Percentiles rank a stretch among this genome's conserved stretches.
These are phyloP conservation scores for Brachionus angularis DNA, from an alignment of 1,140 invertebrate genomes.

Conservation along the genomic window DNA sequence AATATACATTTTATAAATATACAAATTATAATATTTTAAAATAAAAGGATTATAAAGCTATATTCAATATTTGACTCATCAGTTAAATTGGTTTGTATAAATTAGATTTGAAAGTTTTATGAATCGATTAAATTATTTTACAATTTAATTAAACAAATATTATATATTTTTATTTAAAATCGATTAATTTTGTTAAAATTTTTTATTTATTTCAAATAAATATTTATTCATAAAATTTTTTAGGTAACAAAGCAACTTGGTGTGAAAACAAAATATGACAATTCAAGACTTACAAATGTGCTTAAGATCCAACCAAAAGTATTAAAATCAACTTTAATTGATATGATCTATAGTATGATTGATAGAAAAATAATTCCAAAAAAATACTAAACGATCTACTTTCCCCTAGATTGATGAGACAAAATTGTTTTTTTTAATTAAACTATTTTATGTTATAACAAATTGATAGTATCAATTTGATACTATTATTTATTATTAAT, in stretches of 20 bases:
- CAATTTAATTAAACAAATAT: neutral
- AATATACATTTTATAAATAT: neutral
- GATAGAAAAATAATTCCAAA: constrained; percentile 47
- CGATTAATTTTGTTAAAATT: neutral
- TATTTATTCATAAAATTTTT: neutral
- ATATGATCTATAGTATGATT: constrained; percentile 60
- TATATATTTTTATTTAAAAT: neutral
- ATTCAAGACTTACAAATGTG: constrained; percentile 58
- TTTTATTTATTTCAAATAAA: neutral
- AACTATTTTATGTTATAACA: too few species aligned
- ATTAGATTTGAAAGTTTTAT: too few species aligned
- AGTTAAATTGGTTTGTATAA: too few species aligned
- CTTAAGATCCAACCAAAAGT: constrained; percentile 55
- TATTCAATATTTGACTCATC: too few species aligned
- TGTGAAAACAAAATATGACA: constrained; percentile 60
- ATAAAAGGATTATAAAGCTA: too few species aligned
- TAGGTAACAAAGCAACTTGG: constrained; percentile 48
- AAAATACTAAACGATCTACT: constrained; percentile 14
- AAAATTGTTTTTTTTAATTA: too few species aligned
- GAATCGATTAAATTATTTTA: too few species aligned
- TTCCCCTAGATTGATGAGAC: too few species aligned
- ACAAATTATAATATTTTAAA: too few species aligned
- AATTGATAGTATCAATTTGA: too few species aligned
- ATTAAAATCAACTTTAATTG: constrained; percentile 57
- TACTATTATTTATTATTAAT: too few species aligned